Conservation (phyloP, 2,888 invertebrate species). For the Cheilosia soror region DNA sequence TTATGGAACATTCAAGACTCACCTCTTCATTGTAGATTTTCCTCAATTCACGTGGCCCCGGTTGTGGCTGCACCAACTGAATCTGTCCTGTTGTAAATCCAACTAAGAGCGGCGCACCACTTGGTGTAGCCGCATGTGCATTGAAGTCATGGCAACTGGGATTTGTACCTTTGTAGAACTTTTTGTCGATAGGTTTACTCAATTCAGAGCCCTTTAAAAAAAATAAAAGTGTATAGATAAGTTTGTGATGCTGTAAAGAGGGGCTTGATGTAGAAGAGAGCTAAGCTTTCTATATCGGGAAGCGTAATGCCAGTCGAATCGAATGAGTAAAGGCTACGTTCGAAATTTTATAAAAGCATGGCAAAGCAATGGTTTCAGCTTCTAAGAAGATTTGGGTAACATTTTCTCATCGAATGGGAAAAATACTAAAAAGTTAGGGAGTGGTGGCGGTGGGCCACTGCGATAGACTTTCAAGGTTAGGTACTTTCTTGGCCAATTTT, state of each 20-base stretch:
- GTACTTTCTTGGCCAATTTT: no score
- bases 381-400: no score
- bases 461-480: no score
- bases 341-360: no score
- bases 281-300: no score
- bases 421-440: no score
- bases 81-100: constrained; percentile 99
- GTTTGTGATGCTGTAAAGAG: not conserved
- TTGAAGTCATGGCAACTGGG: constrained; percentile 99
- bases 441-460: no score
- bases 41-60: constrained; percentile 97
- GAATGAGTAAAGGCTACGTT: no score
- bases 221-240: not conserved
- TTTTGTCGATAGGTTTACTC: constrained; percentile 98
- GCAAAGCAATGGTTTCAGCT: no score
- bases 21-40: constrained; percentile 99
- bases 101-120: constrained; percentile 95
- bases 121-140: constrained; percentile 90
- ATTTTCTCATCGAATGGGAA: no score
- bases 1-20: constrained; percentile 75
- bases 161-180: constrained; percentile 99
- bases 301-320: no score
- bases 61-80: constrained; percentile 98
- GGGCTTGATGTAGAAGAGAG: no score
- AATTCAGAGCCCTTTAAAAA: constrained; percentile 93